phyloP scores from a whole-genome alignment of 1,140 invertebrate species.

The Drosophila aff. region DNA sequence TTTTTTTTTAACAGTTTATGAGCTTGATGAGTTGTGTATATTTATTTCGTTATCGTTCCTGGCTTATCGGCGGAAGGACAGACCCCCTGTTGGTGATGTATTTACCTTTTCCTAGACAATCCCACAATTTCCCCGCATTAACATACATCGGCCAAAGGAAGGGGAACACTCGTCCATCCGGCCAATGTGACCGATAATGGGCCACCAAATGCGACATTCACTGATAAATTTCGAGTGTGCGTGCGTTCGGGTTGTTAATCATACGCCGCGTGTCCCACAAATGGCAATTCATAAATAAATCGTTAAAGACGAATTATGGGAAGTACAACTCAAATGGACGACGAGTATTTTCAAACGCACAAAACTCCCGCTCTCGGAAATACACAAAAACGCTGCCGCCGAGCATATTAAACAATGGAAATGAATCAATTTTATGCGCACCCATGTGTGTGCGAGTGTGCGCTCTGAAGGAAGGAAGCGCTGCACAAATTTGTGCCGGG shows the following conservation, averaged over 20 bases:
- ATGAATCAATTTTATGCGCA: constrained; percentile 81
- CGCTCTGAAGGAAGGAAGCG: constrained; percentile 67
- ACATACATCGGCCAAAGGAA: constrained; percentile 42
- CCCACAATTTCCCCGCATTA: constrained; percentile 15
- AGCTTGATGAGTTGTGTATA: neutral
- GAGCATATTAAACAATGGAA: constrained; percentile 82
- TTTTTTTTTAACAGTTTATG: constrained; percentile 3
- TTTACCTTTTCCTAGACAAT: constrained; percentile 12
- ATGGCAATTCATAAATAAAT: constrained; percentile 75
- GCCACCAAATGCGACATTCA: constrained; percentile 51
- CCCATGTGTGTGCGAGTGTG: constrained; percentile 33
- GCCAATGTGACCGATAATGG: constrained; percentile 65
- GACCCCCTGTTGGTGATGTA: constrained; percentile 2
- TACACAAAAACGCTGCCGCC: constrained; percentile 57
- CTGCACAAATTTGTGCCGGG: constrained; percentile 73
- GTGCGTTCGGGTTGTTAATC: constrained; percentile 67
- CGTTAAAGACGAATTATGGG: constrained; percentile 73
- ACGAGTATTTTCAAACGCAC: constrained; percentile 17
- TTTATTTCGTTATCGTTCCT: constrained; percentile 13
- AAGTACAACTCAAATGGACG: constrained; percentile 59
- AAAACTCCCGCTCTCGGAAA: constrained; percentile 20
- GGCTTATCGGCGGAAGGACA: constrained; percentile 11
- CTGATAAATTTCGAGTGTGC: constrained; percentile 41
- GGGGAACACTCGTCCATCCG: constrained; percentile 54
- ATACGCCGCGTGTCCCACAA: constrained; percentile 39